Percentiles rank a stretch among this genome's conserved stretches.
These are phyloP conservation scores for Pelochelys cantorii DNA, from an alignment of 2,797 vertebrate genomes.

Conservation along the genomic window DNA sequence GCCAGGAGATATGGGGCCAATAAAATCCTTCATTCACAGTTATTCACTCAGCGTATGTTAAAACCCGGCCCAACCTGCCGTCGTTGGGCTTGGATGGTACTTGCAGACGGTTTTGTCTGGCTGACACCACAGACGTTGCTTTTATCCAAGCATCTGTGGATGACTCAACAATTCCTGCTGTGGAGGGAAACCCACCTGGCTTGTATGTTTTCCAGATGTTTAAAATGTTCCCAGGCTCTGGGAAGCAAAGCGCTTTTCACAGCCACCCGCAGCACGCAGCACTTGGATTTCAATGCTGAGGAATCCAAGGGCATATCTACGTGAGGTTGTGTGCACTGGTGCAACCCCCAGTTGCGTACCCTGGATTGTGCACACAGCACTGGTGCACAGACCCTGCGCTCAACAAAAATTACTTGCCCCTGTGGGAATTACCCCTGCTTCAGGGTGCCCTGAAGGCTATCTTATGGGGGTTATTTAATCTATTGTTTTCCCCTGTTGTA, in stretches of 20 bases:
- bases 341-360: accelerated
- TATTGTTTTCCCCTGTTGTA: neutral
- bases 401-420: neutral
- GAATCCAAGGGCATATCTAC: accelerated
- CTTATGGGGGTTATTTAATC: neutral
- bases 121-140: neutral
- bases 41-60: neutral
- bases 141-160: neutral
- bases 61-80: neutral
- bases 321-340: accelerated
- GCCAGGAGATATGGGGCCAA: slow-evolving; percentile 5
- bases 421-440: neutral
- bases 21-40: neutral
- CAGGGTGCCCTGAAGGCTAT: neutral
- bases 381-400: neutral
- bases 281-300: accelerated
- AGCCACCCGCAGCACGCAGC: accelerated
- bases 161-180: neutral
- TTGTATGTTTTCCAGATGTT: neutral
- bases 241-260: accelerated
- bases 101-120: neutral
- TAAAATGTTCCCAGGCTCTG: neutral
- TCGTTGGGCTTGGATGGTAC: accelerated
- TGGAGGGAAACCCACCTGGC: neutral
- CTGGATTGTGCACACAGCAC: accelerated